phyloP scores from a whole-genome alignment of 2,888 invertebrate species.

The Pyrocoelia pectoralis region DNA sequence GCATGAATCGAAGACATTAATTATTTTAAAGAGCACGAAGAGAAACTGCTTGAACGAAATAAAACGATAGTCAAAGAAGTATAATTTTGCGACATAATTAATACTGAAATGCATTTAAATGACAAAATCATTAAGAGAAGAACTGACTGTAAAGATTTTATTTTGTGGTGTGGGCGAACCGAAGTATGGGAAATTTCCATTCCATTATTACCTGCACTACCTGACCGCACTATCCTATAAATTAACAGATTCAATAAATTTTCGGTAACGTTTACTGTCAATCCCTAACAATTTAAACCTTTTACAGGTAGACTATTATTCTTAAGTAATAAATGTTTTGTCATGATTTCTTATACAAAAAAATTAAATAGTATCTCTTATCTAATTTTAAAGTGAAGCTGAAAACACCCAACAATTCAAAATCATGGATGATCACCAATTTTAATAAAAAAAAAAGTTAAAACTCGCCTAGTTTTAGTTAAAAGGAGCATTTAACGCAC shows the following conservation, averaged over 20 bases:
- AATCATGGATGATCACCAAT: no score
- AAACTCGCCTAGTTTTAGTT: no score
- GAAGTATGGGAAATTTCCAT: conserved; percentile 13
- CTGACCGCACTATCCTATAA: conserved; percentile 8
- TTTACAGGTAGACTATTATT: conserved; percentile 12
- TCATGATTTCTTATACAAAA: background rate
- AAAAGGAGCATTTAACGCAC: no score
- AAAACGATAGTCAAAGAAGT: no score
- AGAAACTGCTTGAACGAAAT: no score
- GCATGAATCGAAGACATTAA: no score
- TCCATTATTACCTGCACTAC: conserved; percentile 15
- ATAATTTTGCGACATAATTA: background rate
- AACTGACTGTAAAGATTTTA: conserved; percentile 9
- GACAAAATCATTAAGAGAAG: background rate
- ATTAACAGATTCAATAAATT: conserved; percentile 18
- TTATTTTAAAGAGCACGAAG: no score
- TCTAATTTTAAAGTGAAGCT: background rate
- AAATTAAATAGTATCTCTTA: background rate
- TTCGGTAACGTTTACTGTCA: conserved; percentile 11
- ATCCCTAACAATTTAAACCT: conserved; percentile 8
- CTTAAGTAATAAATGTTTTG: conserved; percentile 5
- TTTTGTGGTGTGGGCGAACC: conserved; percentile 6
- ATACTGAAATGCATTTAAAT: conserved; percentile 1
- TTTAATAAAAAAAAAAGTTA: no score
- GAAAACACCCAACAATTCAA: background rate